Conservation (phyloP, 30 jellyfish, hydroid and myxozoan genomes). For the Cassiopea andromeda region DNA sequence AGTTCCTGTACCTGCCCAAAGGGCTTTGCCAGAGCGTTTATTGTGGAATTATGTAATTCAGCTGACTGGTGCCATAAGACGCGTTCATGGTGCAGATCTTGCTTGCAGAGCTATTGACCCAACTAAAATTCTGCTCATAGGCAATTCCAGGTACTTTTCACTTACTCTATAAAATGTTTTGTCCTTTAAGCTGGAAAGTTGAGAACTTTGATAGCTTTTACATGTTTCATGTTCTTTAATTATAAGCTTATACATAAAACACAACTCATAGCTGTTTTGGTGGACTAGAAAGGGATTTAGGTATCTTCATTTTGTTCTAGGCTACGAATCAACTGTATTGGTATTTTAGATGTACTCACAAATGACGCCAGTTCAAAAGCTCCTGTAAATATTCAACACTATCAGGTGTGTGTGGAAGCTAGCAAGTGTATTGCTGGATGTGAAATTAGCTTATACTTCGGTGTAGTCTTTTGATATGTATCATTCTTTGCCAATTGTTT, state of each 20-base stretch:
- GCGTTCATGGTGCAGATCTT: constrained; percentile 81
- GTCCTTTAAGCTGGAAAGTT: too few relatives aligned
- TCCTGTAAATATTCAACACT: constrained; percentile 58
- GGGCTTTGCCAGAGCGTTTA: constrained; percentile 86
- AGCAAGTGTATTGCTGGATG: neutral
- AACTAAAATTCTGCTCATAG: constrained; percentile 80
- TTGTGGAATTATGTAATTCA: constrained; percentile 96
- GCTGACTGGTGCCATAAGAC: constrained; percentile 89
- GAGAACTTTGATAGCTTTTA: too few relatives aligned
- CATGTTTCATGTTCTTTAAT: neutral
- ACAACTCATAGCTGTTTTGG: too few relatives aligned
- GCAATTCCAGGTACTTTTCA: constrained; percentile 74
- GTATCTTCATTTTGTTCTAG: constrained; percentile 25
- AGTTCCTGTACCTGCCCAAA: constrained; percentile 71
- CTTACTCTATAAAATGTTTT: too few relatives aligned
- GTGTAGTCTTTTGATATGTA: too few relatives aligned
- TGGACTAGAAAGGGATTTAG: too few relatives aligned
- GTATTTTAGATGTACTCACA: constrained; percentile 85
- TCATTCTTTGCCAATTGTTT: too few relatives aligned
- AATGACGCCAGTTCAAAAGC: constrained; percentile 70
- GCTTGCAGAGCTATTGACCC: constrained; percentile 93
- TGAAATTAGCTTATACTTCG: too few relatives aligned
- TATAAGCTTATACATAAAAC: too few relatives aligned
- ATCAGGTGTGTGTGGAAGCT: constrained; percentile 88
- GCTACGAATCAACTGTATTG: constrained; percentile 87